Conservation (phyloP, 2,113 vertebrate species). For the Phodopus roborovskii region DNA sequence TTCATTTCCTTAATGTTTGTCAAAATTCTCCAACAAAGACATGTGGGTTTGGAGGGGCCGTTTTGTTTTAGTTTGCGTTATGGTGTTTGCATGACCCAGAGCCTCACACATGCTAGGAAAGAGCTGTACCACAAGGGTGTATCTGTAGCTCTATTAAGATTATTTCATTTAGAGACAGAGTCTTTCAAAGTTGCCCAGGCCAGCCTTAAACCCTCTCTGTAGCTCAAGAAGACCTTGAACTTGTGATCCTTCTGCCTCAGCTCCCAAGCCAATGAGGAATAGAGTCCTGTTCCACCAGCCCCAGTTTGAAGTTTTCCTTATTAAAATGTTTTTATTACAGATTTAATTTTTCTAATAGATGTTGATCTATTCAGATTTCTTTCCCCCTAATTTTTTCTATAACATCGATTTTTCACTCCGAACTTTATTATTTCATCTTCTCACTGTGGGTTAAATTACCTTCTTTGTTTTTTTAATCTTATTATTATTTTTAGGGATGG, state of each 20-base stretch:
- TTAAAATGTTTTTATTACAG: background rate
- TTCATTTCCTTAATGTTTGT: background rate
- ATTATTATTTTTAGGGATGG: background rate
- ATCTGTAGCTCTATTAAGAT: background rate
- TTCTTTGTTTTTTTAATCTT: background rate
- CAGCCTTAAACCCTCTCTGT: background rate
- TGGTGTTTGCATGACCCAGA: background rate
- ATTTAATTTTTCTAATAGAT: background rate
- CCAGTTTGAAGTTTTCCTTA: background rate
- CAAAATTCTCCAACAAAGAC: background rate
- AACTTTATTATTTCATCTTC: slow-evolving; percentile 19
- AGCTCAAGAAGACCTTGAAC: background rate
- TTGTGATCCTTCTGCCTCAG: background rate
- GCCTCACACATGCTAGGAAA: background rate
- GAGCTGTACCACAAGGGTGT: background rate
- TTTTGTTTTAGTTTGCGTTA: background rate
- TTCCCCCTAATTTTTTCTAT: slow-evolving; percentile 2
- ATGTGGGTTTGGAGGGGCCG: background rate
- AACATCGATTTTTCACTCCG: background rate
- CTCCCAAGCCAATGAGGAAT: background rate
- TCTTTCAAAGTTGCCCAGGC: background rate
- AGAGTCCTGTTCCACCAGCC: background rate
- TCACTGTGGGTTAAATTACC: slow-evolving; percentile 13
- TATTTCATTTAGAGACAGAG: background rate
- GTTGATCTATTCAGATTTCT: background rate